Conservation (phyloP, 2,888 invertebrate genomes). For the Ennomos erosarius region DNA sequence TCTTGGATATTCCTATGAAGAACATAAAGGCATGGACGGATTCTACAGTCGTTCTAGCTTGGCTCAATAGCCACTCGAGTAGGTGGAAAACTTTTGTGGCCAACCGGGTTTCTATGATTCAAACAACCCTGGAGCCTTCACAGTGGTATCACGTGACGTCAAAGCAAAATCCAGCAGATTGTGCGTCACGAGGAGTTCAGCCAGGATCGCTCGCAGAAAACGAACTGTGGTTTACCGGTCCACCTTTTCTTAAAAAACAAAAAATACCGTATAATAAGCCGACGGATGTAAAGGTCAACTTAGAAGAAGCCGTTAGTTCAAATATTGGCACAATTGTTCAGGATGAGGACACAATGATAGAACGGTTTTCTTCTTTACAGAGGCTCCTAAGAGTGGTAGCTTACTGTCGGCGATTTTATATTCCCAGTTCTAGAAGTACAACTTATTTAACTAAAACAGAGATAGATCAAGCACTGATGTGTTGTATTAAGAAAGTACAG, state of each 20-base stretch:
- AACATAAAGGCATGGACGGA: conserved; percentile 28
- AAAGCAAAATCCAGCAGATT: too few relatives aligned
- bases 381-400: neutral
- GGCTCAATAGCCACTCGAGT: too few relatives aligned
- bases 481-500: neutral
- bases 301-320: neutral
- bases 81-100: too few relatives aligned
- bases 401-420: neutral
- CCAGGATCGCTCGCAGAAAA: neutral
- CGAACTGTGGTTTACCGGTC: neutral
- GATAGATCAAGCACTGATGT: neutral
- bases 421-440: neutral
- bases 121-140: too few relatives aligned
- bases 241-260: neutral
- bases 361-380: neutral
- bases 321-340: neutral
- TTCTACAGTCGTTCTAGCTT: conserved; percentile 14
- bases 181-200: too few relatives aligned
- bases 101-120: too few relatives aligned
- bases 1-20: conserved; percentile 1
- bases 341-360: neutral
- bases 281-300: neutral
- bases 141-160: too few relatives aligned
- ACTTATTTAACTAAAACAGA: neutral
- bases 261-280: neutral